A percentile compares a stretch with the other conserved stretches of the same genome.
Conservation (phyloP, 2,888 invertebrate genomes). For the Acleris emargana region DNA sequence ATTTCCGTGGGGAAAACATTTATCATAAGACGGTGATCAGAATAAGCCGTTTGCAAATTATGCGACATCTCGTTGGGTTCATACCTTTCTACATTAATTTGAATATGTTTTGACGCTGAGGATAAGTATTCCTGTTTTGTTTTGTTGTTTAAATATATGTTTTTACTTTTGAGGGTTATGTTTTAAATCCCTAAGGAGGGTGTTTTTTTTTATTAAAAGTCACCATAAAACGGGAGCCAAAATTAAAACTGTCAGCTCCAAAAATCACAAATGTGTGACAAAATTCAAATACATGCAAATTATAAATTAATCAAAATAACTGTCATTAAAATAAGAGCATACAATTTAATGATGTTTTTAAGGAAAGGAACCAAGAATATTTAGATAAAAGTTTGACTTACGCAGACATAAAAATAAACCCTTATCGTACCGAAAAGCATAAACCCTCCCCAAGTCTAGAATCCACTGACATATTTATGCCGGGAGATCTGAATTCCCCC, state of each 20-base stretch:
- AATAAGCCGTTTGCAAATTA: slow-evolving; percentile 64
- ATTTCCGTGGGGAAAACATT: slow-evolving; percentile 64
- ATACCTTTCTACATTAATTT: slow-evolving; percentile 54
- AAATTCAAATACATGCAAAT: too few relatives aligned
- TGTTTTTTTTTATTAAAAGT: too few relatives aligned
- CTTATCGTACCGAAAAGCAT: slow-evolving; percentile 6
- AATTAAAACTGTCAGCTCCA: too few relatives aligned
- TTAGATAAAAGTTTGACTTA: too few relatives aligned
- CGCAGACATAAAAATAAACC: not conserved
- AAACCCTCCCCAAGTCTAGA: slow-evolving; percentile 34
- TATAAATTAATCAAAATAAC: too few relatives aligned
- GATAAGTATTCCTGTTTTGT: slow-evolving; percentile 43
- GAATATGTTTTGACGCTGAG: slow-evolving; percentile 53
- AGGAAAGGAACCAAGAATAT: too few relatives aligned
- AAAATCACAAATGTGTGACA: too few relatives aligned
- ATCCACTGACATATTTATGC: slow-evolving; percentile 32
- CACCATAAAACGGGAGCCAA: too few relatives aligned
- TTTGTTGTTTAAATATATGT: slow-evolving; percentile 22
- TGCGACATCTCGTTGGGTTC: slow-evolving; percentile 48
- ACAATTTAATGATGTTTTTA: too few relatives aligned
- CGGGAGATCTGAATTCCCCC: slow-evolving; percentile 49
- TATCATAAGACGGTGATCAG: slow-evolving; percentile 69
- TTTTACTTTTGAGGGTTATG: not conserved
- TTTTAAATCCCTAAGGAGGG: too few relatives aligned
- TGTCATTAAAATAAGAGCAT: too few relatives aligned